Base-by-base conservation (phyloP, 2,797 vertebrate species). In the Protosalanx chinensis region DNA sequence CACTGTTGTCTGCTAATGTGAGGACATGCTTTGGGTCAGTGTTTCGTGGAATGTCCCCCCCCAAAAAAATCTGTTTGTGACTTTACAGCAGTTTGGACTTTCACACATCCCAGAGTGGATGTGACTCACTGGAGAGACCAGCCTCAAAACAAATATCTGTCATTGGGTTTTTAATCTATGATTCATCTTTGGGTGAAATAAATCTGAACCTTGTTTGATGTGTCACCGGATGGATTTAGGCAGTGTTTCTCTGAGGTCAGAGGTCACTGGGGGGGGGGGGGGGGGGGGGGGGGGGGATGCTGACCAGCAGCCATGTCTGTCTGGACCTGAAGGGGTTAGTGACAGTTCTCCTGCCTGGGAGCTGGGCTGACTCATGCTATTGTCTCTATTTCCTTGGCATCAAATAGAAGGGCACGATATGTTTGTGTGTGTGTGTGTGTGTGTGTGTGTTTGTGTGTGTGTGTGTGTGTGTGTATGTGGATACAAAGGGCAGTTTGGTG, bases 341-440 rank as follows among this genome's bases (percentile, higher is more conserved):
- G 20, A 4, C 51, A 35, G 65, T 15, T 20, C 41, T 67, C 46
- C 18, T 29, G 62, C 29, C 16, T 46, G 12, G 53, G 58, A 57
- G 16, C 51, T 1, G 23, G 27, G 2, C 13, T 68, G 67, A 68
- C 57, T 53, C 69, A 71, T 20, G 69, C 59, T 51, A 46, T 56
- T 73, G 61, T 46, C 15, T 15, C 32, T 71, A 49, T 61, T 53
- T 37, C 16, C 18, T 58, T 73, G 80, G 67, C 57, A 68, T 57
- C 66, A 68, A 18, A 66, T 30, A 64, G 63, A 62, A 72, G 66
- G 76, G 56, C 64, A 33, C 30, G n/a, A 23, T 12, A 41, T 67
- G 64, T 29, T 23, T 53, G 65, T 7, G 23, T 53, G 23, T n/a
- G 20, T 51, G 65, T 29, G n/a, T 66, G 41, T 20, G 62, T 64